phyloP scores from a whole-genome alignment of 2,113 vertebrate genomes.

The Myrmecophaga tridactyla region DNA sequence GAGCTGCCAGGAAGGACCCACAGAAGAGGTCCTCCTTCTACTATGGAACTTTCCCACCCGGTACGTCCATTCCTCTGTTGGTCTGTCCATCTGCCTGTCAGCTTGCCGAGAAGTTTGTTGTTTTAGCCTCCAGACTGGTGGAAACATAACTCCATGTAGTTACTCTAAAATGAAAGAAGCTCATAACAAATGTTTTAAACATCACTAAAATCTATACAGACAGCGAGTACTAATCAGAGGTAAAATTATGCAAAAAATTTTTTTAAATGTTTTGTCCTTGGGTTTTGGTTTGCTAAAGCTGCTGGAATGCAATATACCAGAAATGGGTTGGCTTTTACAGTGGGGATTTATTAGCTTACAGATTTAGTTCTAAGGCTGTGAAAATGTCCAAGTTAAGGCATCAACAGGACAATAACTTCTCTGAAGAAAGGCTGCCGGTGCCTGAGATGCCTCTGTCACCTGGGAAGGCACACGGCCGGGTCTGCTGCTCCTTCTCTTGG shows the following conservation, averaged over 20 bases:
- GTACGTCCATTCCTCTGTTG: conserved; percentile 78
- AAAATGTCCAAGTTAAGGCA: too few species aligned
- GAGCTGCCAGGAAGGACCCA: conserved; percentile 84
- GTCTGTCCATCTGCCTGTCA: neutral
- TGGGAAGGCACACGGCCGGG: too few species aligned
- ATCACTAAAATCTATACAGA: neutral
- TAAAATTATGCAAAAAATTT: neutral
- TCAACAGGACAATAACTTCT: too few species aligned
- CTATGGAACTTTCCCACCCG: conserved; percentile 93
- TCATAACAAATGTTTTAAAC: neutral
- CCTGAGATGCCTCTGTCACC: too few species aligned
- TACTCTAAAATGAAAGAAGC: neutral
- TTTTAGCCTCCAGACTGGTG: neutral
- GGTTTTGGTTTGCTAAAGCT: too few species aligned
- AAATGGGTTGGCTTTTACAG: too few species aligned
- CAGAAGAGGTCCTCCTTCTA: conserved; percentile 94
- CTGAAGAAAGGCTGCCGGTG: too few species aligned
- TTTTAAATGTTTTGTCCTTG: too few species aligned
- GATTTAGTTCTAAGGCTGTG: too few species aligned
- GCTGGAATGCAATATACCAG: too few species aligned
- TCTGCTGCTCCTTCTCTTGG: too few species aligned
- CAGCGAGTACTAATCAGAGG: neutral
- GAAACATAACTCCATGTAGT: neutral
- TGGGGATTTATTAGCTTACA: too few species aligned
- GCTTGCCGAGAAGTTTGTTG: neutral